Evolutionary conservation across 2,888 invertebrate species (phyloP), one percentile per base, ranked within the genome.

Genomic region (Sialis lutaria): DNA sequence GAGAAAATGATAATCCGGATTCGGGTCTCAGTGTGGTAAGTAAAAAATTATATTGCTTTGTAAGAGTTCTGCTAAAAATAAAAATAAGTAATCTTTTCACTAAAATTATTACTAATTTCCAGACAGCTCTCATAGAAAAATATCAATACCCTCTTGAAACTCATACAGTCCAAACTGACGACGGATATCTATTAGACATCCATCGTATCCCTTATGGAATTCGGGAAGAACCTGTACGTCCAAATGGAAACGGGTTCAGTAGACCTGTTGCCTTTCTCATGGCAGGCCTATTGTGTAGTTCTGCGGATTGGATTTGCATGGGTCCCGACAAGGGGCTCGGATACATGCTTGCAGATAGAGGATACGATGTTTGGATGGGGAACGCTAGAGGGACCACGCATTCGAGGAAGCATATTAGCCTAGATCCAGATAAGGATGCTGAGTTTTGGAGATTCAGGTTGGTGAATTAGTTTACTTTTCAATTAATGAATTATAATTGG

Each of bases 331-430:
- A 70, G 50, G 75, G 74, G 39, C 65, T 86, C 9, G 67, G 58
- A 1, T 69, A 60, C 55, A 57, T 72, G n/a, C 62, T 83, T 5
- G 75, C 78, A 2, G 79, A 83, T 54, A 65, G 68, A 55, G 80
- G 80, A n/a, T 83, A 73, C 54, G 83, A 83, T 52, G 81, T 83
- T 0, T 91, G 89, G 89, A 64, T 90, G 66, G 81, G 83, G 0
- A 90, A 89, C 58, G 74, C 74, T 9, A 74, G 90, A 5, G 90
- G 89, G 6, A 86, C 79, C 57, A 68, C 66, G 32, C 82, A 79
- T 58, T 74, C 77, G 1, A 68, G 72, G 9, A 64, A 58, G 5
- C 84, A 85, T 55, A 53, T 58, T 1, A 60, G 61, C 0, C 54
- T 68, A 57, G 61, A 69, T 48, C 67, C 71, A 1, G 60, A 58